phyloP scores from a whole-genome alignment of 92 coral and sea anemone genomes.

The Bergia sp. region DNA sequence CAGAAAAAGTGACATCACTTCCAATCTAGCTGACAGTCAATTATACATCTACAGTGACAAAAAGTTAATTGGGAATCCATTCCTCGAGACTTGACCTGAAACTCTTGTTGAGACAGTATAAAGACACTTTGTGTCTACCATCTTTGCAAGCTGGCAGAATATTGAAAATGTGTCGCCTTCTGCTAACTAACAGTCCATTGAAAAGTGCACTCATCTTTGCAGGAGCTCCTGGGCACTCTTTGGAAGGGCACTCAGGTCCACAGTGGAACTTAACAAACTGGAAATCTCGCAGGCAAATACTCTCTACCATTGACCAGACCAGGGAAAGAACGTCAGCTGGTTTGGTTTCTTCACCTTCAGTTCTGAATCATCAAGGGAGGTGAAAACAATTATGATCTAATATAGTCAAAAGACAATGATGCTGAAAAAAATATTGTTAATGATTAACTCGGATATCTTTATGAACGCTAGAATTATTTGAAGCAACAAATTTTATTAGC shows the following conservation, averaged over 20 bases:
- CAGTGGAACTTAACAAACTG: slow-evolving; percentile 54
- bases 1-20: too few species aligned
- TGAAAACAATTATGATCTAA: too few species aligned
- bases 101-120: slow-evolving; percentile 51
- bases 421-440: too few species aligned
- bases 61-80: not conserved
- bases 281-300: slow-evolving; percentile 42
- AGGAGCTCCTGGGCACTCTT: slow-evolving; percentile 51
- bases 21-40: too few species aligned
- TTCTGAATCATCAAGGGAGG: too few species aligned
- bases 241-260: slow-evolving; percentile 62
- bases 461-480: too few species aligned
- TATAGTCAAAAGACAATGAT: too few species aligned
- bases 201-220: slow-evolving; percentile 11
- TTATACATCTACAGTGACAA: too few species aligned
- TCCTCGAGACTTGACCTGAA: too few species aligned
- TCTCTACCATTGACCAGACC: slow-evolving; percentile 49
- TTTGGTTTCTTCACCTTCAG: not conserved
- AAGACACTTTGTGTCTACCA: not conserved
- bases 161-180: slow-evolving; percentile 2
- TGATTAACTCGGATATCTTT: too few species aligned
- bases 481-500: too few species aligned
- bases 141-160: too few species aligned
- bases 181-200: slow-evolving; percentile 1
- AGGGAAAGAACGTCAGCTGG: slow-evolving; percentile 45